Evolutionary conservation across 2,797 vertebrate genomes (phyloP).

Genomic region (Platyrinchus mystaceus): DNA sequence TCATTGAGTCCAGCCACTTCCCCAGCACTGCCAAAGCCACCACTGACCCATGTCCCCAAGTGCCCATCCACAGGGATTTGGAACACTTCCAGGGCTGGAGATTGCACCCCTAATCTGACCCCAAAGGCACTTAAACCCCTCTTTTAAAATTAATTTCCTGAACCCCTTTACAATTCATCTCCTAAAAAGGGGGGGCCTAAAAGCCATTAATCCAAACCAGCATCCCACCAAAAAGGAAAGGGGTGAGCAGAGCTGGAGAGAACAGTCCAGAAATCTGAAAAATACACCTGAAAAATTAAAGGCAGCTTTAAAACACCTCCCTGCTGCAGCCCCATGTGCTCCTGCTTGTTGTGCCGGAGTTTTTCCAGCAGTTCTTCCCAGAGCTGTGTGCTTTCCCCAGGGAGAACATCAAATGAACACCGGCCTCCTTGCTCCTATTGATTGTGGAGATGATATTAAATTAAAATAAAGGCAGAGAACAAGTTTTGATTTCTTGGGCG

Average conservation of each 20-base stretch:
- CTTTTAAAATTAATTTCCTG: too few relatives aligned
- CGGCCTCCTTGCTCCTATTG: conserved; percentile 7
- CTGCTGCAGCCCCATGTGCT: not conserved
- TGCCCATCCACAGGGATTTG: too few relatives aligned
- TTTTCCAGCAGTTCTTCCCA: not conserved
- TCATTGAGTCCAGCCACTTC: too few relatives aligned
- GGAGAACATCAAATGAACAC: not conserved
- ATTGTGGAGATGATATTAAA: conserved; percentile 16
- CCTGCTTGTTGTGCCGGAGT: too few relatives aligned
- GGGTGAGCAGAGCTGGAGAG: not conserved
- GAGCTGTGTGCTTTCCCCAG: not conserved
- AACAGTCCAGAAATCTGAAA: not conserved
- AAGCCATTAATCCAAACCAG: not conserved
- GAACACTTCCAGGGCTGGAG: too few relatives aligned
- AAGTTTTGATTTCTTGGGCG: not conserved
- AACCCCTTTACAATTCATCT: too few relatives aligned
- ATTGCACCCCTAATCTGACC: too few relatives aligned
- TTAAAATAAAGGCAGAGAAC: conserved; percentile 24
- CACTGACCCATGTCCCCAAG: too few relatives aligned
- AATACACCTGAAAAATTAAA: not conserved
- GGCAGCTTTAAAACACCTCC: not conserved
- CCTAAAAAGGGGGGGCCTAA: not conserved
- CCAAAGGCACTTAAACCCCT: too few relatives aligned
- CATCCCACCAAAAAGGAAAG: not conserved
- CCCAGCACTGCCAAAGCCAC: too few relatives aligned